phyloP scores from a whole-genome alignment of 1,140 invertebrate species.

The Drosophila truncata region DNA sequence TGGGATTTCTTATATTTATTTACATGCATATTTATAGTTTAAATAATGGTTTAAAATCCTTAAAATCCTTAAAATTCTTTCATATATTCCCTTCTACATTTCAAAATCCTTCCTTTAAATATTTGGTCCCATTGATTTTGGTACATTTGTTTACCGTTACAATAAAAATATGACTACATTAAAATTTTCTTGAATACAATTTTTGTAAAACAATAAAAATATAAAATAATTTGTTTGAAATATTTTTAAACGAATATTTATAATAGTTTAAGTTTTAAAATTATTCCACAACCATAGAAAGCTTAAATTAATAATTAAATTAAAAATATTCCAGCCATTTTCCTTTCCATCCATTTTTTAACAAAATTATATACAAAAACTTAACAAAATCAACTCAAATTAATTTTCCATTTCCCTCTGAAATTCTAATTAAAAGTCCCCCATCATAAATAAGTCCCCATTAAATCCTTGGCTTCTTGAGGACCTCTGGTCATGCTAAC shows the following conservation, averaged over 20 bases:
- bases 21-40: too few relatives aligned
- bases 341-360: neutral
- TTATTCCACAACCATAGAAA: neutral
- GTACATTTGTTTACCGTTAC: neutral
- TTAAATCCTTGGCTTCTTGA: neutral
- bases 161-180: too few relatives aligned
- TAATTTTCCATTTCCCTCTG: neutral
- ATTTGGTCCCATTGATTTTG: neutral
- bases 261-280: neutral
- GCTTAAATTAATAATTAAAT: neutral
- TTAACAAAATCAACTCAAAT: neutral
- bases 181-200: too few relatives aligned
- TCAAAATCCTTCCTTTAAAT: neutral
- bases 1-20: too few relatives aligned
- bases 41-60: too few relatives aligned
- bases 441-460: neutral
- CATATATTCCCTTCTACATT: too few relatives aligned
- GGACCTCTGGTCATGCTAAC: constrained; percentile 16
- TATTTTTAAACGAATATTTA: too few relatives aligned
- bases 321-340: neutral
- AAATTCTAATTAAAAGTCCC: neutral
- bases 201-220: too few relatives aligned
- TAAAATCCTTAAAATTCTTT: too few relatives aligned
- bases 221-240: too few relatives aligned
- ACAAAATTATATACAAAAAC: neutral